phyloP scores from a whole-genome alignment of 2,113 vertebrate genomes.

The Cynoglossus semilaevis region DNA sequence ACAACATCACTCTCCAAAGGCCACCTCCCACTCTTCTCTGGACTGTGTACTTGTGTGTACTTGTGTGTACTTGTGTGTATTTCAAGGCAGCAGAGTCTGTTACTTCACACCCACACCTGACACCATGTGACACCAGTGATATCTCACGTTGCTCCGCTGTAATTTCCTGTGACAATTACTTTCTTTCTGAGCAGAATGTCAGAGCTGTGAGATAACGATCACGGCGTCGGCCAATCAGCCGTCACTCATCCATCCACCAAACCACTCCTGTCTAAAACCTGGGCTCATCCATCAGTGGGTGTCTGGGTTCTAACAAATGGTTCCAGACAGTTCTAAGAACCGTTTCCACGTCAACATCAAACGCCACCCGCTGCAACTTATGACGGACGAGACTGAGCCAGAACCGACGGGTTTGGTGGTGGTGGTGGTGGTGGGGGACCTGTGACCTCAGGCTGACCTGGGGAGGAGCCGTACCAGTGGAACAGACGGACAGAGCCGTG shows the following conservation, averaged over 20 bases:
- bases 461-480: constrained; percentile 39
- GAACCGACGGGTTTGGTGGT: no score
- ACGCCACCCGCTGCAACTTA: constrained; percentile 18
- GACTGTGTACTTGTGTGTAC: no score
- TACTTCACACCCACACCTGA: no score
- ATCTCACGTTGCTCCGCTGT: constrained; percentile 17
- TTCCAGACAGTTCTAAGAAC: constrained; percentile 40
- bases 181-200: constrained; percentile 1
- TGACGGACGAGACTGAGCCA: constrained; percentile 21
- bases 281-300: no score
- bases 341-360: constrained; percentile 16
- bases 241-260: constrained; percentile 7
- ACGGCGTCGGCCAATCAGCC: background rate
- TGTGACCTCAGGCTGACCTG: constrained; percentile 37
- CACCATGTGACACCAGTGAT: background rate
- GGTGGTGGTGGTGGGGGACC: constrained; percentile 32
- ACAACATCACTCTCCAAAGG: no score
- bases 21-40: no score
- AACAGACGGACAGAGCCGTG: constrained; percentile 55
- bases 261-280: no score
- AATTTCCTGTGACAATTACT: constrained; percentile 30
- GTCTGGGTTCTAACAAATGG: constrained; percentile 25
- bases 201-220: constrained; percentile 16
- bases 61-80: no score
- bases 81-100: no score